A percentile compares a stretch with the other conserved stretches of the same genome.
These are phyloP conservation scores for Drosophila anceps DNA, from an alignment of 2,888 invertebrate genomes.

Conservation along the genomic window DNA sequence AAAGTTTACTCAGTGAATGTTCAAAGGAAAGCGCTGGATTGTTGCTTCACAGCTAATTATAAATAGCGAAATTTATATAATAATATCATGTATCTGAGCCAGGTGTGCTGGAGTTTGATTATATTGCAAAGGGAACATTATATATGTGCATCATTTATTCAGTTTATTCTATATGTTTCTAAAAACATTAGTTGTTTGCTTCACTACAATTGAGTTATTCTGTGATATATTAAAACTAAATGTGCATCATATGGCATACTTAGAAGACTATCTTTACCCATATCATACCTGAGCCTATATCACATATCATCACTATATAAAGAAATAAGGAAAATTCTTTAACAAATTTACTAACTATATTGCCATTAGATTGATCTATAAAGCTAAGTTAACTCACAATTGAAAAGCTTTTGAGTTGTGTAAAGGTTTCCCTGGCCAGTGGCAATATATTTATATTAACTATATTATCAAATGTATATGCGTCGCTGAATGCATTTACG, in stretches of 20 bases:
- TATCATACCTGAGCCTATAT: too few relatives aligned
- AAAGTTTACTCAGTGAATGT: slow-evolving; percentile 2
- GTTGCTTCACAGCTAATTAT: slow-evolving; percentile 1
- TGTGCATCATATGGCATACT: too few relatives aligned
- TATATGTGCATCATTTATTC: too few relatives aligned
- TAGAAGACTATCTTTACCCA: too few relatives aligned
- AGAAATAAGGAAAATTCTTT: background rate
- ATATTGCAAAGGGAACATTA: background rate
- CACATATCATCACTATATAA: too few relatives aligned
- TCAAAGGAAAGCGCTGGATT: background rate
- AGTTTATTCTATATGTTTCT: background rate
- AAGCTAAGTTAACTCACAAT: slow-evolving; percentile 53
- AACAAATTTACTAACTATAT: background rate
- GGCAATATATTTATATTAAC: slow-evolving; percentile 45
- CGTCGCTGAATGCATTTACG: slow-evolving; percentile 50
- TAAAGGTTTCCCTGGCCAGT: slow-evolving; percentile 36
- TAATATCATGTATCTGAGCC: background rate
- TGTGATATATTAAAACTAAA: background rate
- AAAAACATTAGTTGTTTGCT: too few relatives aligned
- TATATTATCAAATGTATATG: slow-evolving; percentile 48
- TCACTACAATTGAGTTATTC: too few relatives aligned
- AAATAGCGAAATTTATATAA: background rate
- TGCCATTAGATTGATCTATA: background rate
- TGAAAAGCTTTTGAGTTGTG: background rate
- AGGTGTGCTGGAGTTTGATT: background rate